Conservation (phyloP, 2,888 invertebrate species). For the Sympetrum striolatum region DNA sequence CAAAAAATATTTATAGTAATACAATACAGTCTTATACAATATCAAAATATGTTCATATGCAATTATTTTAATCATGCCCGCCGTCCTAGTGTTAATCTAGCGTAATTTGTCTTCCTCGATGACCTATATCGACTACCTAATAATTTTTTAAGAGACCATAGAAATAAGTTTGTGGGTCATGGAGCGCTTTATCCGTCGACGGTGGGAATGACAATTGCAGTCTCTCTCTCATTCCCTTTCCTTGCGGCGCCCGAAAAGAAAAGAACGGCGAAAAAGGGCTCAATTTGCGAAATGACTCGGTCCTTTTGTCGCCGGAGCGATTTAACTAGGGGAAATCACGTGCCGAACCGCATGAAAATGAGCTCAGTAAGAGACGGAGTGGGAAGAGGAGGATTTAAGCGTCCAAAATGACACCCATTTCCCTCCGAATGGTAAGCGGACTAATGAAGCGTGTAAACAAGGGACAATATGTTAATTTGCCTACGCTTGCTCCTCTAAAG, state of each 20-base stretch:
- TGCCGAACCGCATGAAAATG: slow-evolving; percentile 1
- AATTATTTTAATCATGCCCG: no score
- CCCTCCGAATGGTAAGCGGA: neutral
- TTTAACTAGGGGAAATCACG: slow-evolving; percentile 18
- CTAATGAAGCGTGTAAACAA: slow-evolving; percentile 23
- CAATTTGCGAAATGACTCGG: neutral
- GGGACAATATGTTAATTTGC: slow-evolving; percentile 36
- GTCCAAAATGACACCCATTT: neutral
- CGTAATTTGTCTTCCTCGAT: neutral
- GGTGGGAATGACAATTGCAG: neutral
- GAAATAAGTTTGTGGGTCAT: neutral
- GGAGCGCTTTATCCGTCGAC: neutral
- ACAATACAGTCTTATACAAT: no score
- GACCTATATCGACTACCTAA: neutral
- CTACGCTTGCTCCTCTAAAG: neutral
- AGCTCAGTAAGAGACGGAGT: neutral
- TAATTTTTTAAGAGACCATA: neutral
- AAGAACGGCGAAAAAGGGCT: neutral
- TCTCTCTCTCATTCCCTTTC: neutral
- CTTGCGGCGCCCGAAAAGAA: neutral
- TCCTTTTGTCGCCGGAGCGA: neutral
- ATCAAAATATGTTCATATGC: no score
- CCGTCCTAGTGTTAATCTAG: no score
- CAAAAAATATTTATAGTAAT: no score
- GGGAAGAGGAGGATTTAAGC: neutral